Percentiles rank a stretch among this genome's conserved stretches.
Evolutionary conservation across 2,888 invertebrate genomes (phyloP).

Genomic region (Cryptocephalus primarius): DNA sequence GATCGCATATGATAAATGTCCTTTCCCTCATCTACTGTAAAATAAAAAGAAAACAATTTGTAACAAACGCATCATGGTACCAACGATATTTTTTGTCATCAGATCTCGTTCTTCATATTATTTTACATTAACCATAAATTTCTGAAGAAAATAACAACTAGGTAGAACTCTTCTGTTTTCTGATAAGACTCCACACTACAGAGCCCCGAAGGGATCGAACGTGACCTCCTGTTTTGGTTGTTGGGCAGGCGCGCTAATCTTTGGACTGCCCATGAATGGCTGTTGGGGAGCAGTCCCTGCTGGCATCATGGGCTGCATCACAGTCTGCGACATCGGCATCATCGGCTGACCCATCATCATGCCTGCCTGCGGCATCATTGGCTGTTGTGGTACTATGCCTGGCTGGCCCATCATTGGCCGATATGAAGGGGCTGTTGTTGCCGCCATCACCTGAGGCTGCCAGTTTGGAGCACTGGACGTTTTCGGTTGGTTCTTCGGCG

Average conservation of each 20-base stretch:
- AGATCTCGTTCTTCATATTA: too few relatives aligned
- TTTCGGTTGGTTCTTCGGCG: slow-evolving; percentile 59
- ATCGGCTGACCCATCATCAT: slow-evolving; percentile 10
- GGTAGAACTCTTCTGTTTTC: too few relatives aligned
- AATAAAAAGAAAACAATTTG: too few relatives aligned
- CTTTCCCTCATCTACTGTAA: too few relatives aligned
- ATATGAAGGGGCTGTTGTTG: slow-evolving; percentile 40
- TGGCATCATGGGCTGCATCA: slow-evolving; percentile 14
- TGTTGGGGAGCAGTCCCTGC: slow-evolving; percentile 20
- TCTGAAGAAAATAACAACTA: too few relatives aligned
- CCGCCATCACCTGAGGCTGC: slow-evolving; percentile 81
- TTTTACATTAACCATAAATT: too few relatives aligned
- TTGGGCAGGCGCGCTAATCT: slow-evolving; percentile 24
- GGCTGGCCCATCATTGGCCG: slow-evolving; percentile 19
- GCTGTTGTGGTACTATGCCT: slow-evolving; percentile 6
- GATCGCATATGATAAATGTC: too few relatives aligned
- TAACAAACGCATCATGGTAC: too few relatives aligned
- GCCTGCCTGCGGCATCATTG: slow-evolving; percentile 42
- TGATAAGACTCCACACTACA: slow-evolving; percentile 23
- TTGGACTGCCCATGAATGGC: slow-evolving; percentile 25
- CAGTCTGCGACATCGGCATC: slow-evolving; percentile 12
- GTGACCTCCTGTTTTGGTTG: slow-evolving; percentile 21
- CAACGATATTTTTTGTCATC: too few relatives aligned
- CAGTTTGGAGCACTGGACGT: slow-evolving; percentile 49
- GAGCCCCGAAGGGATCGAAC: slow-evolving; percentile 38